Evolutionary conservation across 1,140 invertebrate species (phyloP), one percentile per base, ranked within the genome.

Genomic region (Neodiprion fabricii): DNA sequence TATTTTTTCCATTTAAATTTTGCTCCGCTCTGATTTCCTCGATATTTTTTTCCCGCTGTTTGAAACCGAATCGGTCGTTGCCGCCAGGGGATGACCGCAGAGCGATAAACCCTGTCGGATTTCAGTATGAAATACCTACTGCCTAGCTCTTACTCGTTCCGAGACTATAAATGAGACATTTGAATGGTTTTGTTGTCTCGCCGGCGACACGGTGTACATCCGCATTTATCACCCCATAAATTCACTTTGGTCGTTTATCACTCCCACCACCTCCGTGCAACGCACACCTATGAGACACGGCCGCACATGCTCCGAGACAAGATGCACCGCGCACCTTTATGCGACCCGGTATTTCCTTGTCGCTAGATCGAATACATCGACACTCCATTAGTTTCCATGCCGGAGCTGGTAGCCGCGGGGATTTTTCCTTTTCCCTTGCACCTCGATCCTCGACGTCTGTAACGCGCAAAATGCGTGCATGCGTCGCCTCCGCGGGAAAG

Each of bases 321-420:
- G 53, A 61, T 61, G 53, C 53, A 17, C 11, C 53, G 53, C 53
- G 11, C 53, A 40, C 28, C 5, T 40, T 5, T 40, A 40, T 40
- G 0, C 28, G 28, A 40, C 28, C 28, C 28, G 28, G 53, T 61
- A 61, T 61, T 61, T 61, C 53, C 53, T 61, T 17, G 53, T 17
- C 53, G 7, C 5, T 5, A 61, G 9, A 61, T 61, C 53, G 53
- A 61, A 61, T 61, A 61, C 53, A 61, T 61, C 9, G 53, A 61
- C 53, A 61, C 53, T 61, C 53, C 28, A 48, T 65, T 67, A 70
- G 67, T 66, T 75, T 28, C 53, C 71, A 71, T 72, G 75, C 71
- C 61, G 65, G 71, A 73, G 49, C 50, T 4, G 17, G 53, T 11
- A 21, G 71, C 68, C 21, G n/a, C 65, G 49, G 0, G 23, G 17